Percentiles rank a stretch among this genome's conserved stretches.
These are phyloP conservation scores for Enteromius thamalakanensis DNA, from an alignment of 2,797 vertebrate species.

Conservation along the genomic window DNA sequence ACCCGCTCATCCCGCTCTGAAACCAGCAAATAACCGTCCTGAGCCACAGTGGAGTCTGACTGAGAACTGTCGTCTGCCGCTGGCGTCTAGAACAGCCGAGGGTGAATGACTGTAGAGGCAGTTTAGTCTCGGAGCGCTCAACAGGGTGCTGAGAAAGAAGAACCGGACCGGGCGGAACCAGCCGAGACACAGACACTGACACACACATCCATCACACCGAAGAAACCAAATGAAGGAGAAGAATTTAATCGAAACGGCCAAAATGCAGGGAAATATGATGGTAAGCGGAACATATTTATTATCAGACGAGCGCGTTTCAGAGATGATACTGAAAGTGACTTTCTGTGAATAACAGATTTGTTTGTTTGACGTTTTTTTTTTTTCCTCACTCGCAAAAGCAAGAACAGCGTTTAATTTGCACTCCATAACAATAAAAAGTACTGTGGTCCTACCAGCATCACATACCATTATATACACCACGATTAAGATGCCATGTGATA, in stretches of 20 bases:
- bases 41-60: not conserved
- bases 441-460: not conserved
- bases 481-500: not conserved
- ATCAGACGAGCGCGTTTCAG: constrained; percentile 1
- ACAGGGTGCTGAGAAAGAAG: constrained; percentile 54
- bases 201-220: constrained; percentile 34
- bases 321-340: constrained; percentile 15
- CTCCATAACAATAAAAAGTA: not conserved
- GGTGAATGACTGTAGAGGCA: constrained; percentile 5
- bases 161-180: constrained; percentile 55
- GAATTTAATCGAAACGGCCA: constrained; percentile 93
- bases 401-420: not conserved
- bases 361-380: not conserved
- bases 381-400: not conserved
- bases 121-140: constrained; percentile 58
- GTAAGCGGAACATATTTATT: constrained; percentile 65
- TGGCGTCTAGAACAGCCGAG: constrained; percentile 18
- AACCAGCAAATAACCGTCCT: constrained; percentile 11
- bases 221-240: constrained; percentile 87
- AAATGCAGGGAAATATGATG: constrained; percentile 93
- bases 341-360: not conserved
- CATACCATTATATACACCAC: not conserved
- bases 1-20: not conserved
- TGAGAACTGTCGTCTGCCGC: not conserved
- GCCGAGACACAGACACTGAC: constrained; percentile 50